Conservation (phyloP, 2,888 invertebrate species). For the Lymantria monacha region DNA sequence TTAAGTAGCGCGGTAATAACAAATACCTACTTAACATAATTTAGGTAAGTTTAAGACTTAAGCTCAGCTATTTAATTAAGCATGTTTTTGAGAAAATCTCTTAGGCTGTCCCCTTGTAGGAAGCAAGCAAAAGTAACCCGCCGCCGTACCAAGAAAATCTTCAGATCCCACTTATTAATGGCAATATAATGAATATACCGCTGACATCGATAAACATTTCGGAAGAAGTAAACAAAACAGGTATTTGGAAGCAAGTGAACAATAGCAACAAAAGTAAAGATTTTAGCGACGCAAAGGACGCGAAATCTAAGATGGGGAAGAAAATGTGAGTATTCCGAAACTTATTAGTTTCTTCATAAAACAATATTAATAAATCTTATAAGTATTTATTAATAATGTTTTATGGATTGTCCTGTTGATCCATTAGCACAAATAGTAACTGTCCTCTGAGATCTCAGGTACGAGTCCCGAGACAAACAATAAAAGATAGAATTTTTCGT, state of each 20-base stretch:
- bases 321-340: slow-evolving; percentile 59
- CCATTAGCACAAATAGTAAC: too few species aligned
- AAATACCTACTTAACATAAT: neutral
- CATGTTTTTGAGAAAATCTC: slow-evolving; percentile 29
- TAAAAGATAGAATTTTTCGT: too few species aligned
- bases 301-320: slow-evolving; percentile 66
- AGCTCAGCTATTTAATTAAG: neutral
- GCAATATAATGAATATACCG: slow-evolving; percentile 95
- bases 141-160: slow-evolving; percentile 85
- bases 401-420: too few species aligned
- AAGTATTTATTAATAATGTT: too few species aligned
- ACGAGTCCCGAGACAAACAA: too few species aligned
- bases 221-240: slow-evolving; percentile 95
- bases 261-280: slow-evolving; percentile 82
- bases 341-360: neutral
- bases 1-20: neutral
- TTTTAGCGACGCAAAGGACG: slow-evolving; percentile 55
- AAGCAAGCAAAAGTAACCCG: slow-evolving; percentile 72
- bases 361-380: neutral
- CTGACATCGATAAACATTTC: slow-evolving; percentile 93
- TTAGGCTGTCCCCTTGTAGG: slow-evolving; percentile 64
- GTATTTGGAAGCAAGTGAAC: slow-evolving; percentile 96
- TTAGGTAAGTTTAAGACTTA: neutral
- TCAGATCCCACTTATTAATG: slow-evolving; percentile 93
- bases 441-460: too few species aligned